Evolutionary conservation across 1,140 invertebrate species (phyloP), one percentile per base, ranked within the genome.

Genomic region (Hormaphis cornu): DNA sequence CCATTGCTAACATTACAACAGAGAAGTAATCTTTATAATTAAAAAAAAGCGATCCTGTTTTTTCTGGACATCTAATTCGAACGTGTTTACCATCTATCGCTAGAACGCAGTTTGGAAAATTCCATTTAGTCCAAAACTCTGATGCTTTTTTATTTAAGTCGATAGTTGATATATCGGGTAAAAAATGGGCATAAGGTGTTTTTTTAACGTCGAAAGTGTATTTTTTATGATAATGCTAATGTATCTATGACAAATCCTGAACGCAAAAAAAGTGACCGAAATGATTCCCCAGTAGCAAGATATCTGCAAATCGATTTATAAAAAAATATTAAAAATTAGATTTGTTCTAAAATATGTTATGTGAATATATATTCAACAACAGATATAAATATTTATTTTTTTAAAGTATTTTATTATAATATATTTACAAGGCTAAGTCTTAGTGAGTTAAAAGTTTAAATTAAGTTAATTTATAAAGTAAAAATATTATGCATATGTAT

Each of bases 1-100:
- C 79, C 14, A 82, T n/a, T 48, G 78, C 81, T 35, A 81, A 72
- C 16, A 82, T 71, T 48, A 82, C 79, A 37, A 81, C 76, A 24
- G 77, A 80, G 73, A 78, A 81, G 71, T 71, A 76, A 2, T 75
- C 53, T 72, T 82, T 82, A 54, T 81, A 80, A 73, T 81, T 81
- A 58, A n/a, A 80, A 73, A 73, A 81, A 12, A 75, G 35, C 4
- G 75, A 75, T 16, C 79, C 78, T 44, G 73, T 73, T 28, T 76
- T 75, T 20, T 24, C 3, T 78, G 82, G 69, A 16, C 54, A 54
- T 54, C 74, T 53, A 50, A 79, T 77, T 18, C 69, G 18, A 16
- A 80, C 59, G 56, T 81, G 78, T 56, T 79, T 79, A 7, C 78
- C 77, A 72, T 80, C 77, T 6, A 81, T 70, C 9, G 76, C 76